A percentile compares a stretch with the other conserved stretches of the same genome.
phyloP scores from a whole-genome alignment of 2,797 vertebrate genomes.

The Stomatorhinus walkeri region DNA sequence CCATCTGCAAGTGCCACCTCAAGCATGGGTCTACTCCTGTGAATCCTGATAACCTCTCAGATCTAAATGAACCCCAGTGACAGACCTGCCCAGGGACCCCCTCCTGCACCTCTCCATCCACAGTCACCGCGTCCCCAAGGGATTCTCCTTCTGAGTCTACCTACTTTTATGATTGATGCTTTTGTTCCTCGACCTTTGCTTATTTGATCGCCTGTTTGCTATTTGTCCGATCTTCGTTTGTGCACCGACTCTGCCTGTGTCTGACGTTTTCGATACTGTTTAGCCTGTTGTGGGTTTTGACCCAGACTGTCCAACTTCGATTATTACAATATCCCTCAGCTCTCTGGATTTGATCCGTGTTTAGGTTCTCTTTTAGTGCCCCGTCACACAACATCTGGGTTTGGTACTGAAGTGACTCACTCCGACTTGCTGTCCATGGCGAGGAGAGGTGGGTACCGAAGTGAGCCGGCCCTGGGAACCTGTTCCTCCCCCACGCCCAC shows the following conservation, averaged over 20 bases:
- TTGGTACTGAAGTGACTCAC: conserved; percentile 39
- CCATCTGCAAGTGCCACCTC: neutral
- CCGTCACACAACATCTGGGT: neutral
- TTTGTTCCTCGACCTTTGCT: neutral
- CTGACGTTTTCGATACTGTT: neutral
- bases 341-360: neutral
- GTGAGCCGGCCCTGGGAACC: neutral
- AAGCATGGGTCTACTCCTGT: neutral
- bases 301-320: neutral
- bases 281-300: neutral
- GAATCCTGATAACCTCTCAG: neutral
- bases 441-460: conserved; percentile 47
- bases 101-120: neutral
- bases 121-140: neutral
- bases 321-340: neutral
- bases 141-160: neutral
- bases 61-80: neutral
- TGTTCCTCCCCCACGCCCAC: neutral
- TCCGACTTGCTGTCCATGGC: conserved; percentile 57
- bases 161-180: neutral
- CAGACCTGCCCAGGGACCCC: neutral
- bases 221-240: neutral
- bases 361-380: neutral
- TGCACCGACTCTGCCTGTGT: neutral
- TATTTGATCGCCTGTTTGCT: neutral